phyloP scores from a whole-genome alignment of 2,113 vertebrate species.

The Pachyramphus minor region DNA sequence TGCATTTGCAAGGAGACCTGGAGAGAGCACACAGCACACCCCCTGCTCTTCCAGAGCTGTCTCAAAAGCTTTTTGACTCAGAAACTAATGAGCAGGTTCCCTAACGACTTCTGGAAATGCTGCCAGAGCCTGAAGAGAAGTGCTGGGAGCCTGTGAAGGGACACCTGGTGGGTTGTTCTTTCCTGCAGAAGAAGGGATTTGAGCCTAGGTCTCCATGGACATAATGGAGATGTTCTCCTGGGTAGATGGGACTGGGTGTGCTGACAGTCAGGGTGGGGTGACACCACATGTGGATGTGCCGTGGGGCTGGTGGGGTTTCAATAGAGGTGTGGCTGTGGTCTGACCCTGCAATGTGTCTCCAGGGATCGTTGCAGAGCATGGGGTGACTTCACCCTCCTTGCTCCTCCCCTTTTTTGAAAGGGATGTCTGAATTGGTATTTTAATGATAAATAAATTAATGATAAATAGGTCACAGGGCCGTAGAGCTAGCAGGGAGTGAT shows the following conservation, averaged over 20 bases:
- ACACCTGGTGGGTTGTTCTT: accelerated
- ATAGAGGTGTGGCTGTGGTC: not conserved
- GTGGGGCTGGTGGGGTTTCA: not conserved
- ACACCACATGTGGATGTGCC: no score
- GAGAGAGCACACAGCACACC: not conserved
- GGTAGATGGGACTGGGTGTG: no score
- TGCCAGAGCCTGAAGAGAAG: not conserved
- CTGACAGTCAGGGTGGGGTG: no score
- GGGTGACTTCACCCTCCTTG: not conserved
- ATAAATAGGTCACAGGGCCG: not conserved
- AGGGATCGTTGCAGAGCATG: not conserved
- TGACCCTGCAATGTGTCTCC: not conserved
- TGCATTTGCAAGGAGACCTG: not conserved
- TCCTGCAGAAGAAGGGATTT: not conserved
- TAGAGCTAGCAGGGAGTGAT: not conserved
- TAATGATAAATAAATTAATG: not conserved
- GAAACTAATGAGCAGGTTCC: not conserved
- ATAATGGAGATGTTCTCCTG: not conserved
- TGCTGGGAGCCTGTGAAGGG: not conserved
- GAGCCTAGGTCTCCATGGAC: not conserved
- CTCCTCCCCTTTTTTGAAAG: not conserved
- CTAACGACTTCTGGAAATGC: not conserved
- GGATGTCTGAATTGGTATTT: not conserved
- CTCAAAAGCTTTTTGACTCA: not conserved
- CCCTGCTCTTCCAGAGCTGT: not conserved